Evolutionary conservation across 2,888 invertebrate genomes (phyloP).

Genomic region (Zaprionus lineosus): DNA sequence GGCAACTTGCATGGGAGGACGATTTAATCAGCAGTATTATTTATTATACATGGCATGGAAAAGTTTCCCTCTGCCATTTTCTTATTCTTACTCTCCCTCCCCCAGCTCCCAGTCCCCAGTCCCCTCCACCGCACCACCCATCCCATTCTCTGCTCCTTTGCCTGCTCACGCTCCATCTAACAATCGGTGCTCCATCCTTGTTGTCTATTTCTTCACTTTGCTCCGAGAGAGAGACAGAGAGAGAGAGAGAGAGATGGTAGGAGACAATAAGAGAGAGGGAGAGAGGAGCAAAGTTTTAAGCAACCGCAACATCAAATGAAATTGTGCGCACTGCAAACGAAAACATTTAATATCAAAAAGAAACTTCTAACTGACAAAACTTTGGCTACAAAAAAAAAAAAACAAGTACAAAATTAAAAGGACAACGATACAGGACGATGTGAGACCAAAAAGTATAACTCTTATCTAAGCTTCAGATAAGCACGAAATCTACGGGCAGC

Average conservation of each 20-base stretch:
- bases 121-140: not conserved
- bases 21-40: constrained; percentile 77
- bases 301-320: constrained; percentile 61
- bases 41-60: constrained; percentile 70
- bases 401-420: not conserved
- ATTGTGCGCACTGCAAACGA: constrained; percentile 54
- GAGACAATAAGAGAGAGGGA: too few species aligned
- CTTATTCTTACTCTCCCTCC: not conserved
- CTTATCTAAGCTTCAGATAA: constrained; percentile 3
- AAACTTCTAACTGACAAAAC: constrained; percentile 56
- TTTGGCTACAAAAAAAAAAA: constrained; percentile 26
- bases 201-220: constrained; percentile 9
- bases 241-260: too few species aligned
- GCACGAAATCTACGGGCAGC: not conserved
- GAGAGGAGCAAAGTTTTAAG: constrained; percentile 42
- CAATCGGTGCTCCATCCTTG: too few species aligned
- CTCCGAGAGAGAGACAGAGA: too few species aligned
- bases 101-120: not conserved
- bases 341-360: constrained; percentile 54
- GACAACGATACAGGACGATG: not conserved
- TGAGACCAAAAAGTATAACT: not conserved
- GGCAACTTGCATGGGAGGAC: constrained; percentile 65
- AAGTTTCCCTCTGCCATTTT: constrained; percentile 51
- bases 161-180: too few species aligned
- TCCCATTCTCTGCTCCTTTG: constrained; percentile 6